Evolutionary conservation across 2,113 vertebrate genomes (phyloP).

Genomic region (Gobiocypris rarus): DNA sequence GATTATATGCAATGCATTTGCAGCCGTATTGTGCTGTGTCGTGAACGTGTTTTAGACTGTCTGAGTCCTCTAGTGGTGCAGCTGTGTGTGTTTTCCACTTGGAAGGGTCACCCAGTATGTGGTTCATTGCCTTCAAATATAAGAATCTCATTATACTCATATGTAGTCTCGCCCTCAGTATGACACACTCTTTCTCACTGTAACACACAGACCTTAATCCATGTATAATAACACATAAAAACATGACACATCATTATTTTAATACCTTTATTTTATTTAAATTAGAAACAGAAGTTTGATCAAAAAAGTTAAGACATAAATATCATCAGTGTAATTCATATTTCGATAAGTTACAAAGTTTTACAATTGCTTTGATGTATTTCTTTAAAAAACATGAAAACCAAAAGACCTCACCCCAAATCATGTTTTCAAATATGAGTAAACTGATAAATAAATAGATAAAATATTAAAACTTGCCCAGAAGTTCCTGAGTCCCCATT

Average conservation of each 20-base stretch:
- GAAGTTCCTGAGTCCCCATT: conserved; percentile 69
- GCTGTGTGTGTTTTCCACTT: not conserved
- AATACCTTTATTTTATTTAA: conserved; percentile 78
- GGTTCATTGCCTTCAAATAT: not conserved
- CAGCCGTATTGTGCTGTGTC: not conserved
- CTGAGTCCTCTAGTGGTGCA: not conserved
- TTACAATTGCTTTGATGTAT: conserved; percentile 72
- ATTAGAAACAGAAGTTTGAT: conserved; percentile 79
- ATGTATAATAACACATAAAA: not conserved
- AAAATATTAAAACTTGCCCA: conserved; percentile 78
- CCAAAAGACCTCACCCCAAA: conserved; percentile 76
- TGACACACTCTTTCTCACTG: not conserved
- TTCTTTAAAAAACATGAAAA: conserved; percentile 80
- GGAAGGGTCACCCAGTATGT: not conserved
- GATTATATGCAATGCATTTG: not conserved
- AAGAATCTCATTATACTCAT: not conserved
- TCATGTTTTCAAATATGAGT: conserved; percentile 73
- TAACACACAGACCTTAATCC: not conserved
- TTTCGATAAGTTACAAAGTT: conserved; percentile 78
- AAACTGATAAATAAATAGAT: conserved; percentile 80
- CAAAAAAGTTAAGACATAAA: conserved; percentile 83
- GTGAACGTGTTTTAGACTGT: not conserved
- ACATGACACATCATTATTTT: conserved; percentile 56
- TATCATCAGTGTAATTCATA: conserved; percentile 78
- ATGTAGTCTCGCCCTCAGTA: not conserved